phyloP scores from a whole-genome alignment of 2,888 invertebrate species.

The Chalcosyrphus nemorum region DNA sequence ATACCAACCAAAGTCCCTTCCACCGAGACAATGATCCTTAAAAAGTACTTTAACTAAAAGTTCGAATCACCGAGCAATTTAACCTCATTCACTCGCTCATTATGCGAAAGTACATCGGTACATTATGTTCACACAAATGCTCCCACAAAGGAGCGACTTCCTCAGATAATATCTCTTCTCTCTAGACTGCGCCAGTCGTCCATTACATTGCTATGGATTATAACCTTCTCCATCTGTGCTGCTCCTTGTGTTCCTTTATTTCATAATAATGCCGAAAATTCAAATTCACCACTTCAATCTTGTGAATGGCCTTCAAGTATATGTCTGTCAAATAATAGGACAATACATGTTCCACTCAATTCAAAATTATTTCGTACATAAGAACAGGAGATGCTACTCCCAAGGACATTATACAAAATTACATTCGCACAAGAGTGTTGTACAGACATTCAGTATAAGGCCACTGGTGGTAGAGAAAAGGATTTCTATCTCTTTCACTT shows the following conservation, averaged over 20 bases:
- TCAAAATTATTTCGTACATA: constrained; percentile 68
- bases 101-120: neutral
- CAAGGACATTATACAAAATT: constrained; percentile 57
- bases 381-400: constrained; percentile 36
- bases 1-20: neutral
- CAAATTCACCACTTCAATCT: constrained; percentile 58
- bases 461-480: neutral
- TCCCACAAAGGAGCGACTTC: neutral
- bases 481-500: neutral
- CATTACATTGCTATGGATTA: constrained; percentile 10
- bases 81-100: constrained; percentile 31
- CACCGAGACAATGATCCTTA: neutral
- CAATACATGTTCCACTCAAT: constrained; percentile 70
- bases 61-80: constrained; percentile 26
- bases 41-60: constrained; percentile 8
- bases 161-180: constrained; percentile 20
- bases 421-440: constrained; percentile 15
- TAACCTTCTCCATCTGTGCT: neutral
- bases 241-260: neutral
- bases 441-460: neutral
- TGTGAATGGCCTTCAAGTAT: constrained; percentile 63
- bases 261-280: constrained; percentile 49
- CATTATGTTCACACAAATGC: constrained; percentile 10
- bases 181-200: neutral
- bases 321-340: constrained; percentile 67